These are phyloP conservation scores for Hydrocynus forskahlii DNA, from an alignment of 2,797 vertebrate genomes.

Conservation along the genomic window DNA sequence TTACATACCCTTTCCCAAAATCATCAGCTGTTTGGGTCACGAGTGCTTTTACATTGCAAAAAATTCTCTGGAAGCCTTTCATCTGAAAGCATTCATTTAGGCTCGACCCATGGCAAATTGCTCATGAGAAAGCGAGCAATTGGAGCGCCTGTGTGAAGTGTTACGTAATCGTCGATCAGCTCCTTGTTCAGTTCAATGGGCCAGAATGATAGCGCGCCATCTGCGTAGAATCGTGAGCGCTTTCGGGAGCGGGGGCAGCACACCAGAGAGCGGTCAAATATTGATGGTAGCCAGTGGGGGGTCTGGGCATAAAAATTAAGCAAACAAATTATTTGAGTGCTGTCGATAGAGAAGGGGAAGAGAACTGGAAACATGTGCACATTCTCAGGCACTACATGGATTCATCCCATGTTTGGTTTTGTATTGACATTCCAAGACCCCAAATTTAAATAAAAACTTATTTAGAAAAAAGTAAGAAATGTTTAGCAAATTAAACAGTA, in stretches of 20 bases:
- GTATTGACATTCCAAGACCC: too few relatives aligned
- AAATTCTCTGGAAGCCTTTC: neutral
- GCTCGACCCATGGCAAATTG: neutral
- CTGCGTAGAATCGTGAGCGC: conserved; percentile 45
- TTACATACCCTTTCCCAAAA: neutral
- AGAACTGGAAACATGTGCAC: neutral
- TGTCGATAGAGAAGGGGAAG: conserved; percentile 6
- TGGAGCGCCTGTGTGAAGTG: neutral
- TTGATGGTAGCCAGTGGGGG: conserved; percentile 36
- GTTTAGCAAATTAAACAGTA: too few relatives aligned
- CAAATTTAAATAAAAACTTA: too few relatives aligned
- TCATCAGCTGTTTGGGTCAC: neutral
- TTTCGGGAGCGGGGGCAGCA: conserved; percentile 38
- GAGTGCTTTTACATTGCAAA: neutral
- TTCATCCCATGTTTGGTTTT: neutral
- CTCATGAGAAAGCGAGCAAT: neutral
- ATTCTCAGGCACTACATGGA: too few relatives aligned
- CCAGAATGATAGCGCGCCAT: conserved; percentile 53
- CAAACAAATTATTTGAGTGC: conserved; percentile 17
- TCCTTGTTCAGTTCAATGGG: conserved; percentile 43
- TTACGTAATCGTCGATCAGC: conserved; percentile 35
- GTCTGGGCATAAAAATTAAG: conserved; percentile 38
- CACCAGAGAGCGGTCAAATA: conserved; percentile 33
- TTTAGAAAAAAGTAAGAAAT: too few relatives aligned
- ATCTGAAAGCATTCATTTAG: neutral